Percentiles rank a stretch among this genome's conserved stretches.
phyloP scores from a whole-genome alignment of 2,797 vertebrate genomes.

The Alcedo quadribrachys region DNA sequence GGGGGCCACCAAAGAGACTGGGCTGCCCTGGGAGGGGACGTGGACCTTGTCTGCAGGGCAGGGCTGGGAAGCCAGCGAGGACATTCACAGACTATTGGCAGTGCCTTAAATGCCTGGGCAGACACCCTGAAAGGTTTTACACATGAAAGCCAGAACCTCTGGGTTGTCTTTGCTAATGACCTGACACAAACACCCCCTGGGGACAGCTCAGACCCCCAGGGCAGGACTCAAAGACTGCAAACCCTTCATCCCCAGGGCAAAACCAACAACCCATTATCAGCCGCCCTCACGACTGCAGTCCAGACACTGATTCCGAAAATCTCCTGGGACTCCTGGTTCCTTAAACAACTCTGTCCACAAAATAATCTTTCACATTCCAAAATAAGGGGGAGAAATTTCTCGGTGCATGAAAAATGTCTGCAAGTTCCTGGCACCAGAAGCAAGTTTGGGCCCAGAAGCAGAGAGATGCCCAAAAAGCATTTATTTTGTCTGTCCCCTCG shows the following conservation, averaged over 20 bases:
- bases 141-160: neutral
- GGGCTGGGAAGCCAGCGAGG: neutral
- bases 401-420: neutral
- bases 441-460: too few species aligned
- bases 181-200: neutral
- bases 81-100: neutral
- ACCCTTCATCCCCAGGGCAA: neutral
- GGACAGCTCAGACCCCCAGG: neutral
- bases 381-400: neutral
- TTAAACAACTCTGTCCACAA: neutral
- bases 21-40: neutral
- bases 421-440: neutral
- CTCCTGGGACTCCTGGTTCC: neutral
- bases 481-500: accelerated
- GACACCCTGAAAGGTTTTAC: neutral
- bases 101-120: neutral
- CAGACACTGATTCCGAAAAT: neutral
- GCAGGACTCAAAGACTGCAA: neutral
- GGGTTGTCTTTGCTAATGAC: neutral
- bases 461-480: neutral
- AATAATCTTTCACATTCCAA: neutral
- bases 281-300: too few species aligned
- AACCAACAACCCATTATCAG: neutral
- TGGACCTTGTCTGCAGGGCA: neutral
- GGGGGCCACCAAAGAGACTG: neutral